These are phyloP conservation scores for Bellardia bayeri DNA, from an alignment of 2,888 invertebrate genomes.

Conservation along the genomic window DNA sequence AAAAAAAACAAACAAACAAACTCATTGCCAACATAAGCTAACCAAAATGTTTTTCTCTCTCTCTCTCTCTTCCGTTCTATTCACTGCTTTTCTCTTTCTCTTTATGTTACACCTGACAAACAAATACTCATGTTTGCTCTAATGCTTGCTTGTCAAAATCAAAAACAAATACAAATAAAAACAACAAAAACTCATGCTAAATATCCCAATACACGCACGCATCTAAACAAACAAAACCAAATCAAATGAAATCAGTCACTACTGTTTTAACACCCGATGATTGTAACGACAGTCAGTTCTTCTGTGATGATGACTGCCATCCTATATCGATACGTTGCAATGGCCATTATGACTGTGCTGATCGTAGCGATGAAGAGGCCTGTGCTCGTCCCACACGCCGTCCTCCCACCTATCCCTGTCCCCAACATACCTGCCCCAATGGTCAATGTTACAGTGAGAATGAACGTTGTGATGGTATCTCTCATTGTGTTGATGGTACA, in stretches of 20 bases:
- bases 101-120: slow-evolving; percentile 57
- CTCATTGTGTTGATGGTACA: slow-evolving; percentile 86
- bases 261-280: slow-evolving; percentile 79
- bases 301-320: slow-evolving; percentile 87
- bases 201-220: slow-evolving; percentile 37
- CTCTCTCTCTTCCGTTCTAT: slow-evolving; percentile 71
- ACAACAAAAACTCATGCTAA: slow-evolving; percentile 14
- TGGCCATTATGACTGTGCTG: slow-evolving; percentile 86
- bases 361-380: slow-evolving; percentile 87
- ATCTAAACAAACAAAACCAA: slow-evolving; percentile 3
- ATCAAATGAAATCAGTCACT: slow-evolving; percentile 74
- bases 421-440: slow-evolving; percentile 86
- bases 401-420: slow-evolving; percentile 79
- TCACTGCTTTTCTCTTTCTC: slow-evolving; percentile 44
- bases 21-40: slow-evolving; percentile 51
- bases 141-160: slow-evolving; percentile 50
- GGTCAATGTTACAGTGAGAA: slow-evolving; percentile 84
- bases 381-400: slow-evolving; percentile 77
- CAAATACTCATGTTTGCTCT: slow-evolving; percentile 57
- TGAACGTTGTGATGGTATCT: slow-evolving; percentile 85
- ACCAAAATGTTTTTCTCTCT: slow-evolving; percentile 45
- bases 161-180: not conserved
- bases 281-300: slow-evolving; percentile 84
- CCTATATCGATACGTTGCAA: slow-evolving; percentile 87
- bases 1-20: slow-evolving; percentile 7